phyloP scores from a whole-genome alignment of 2,797 vertebrate species.

The Coranthus polyacanthus region DNA sequence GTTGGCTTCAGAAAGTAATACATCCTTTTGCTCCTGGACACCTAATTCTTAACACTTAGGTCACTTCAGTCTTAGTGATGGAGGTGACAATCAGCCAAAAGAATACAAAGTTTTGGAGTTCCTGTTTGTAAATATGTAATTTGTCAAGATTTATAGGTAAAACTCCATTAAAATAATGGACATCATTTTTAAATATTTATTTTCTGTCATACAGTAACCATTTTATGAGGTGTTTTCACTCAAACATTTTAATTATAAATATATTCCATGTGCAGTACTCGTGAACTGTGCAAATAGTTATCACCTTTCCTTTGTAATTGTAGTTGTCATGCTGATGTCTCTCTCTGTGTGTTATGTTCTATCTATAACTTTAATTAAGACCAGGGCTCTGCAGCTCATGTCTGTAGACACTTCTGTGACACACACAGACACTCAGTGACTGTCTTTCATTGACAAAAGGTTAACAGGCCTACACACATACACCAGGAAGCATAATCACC shows the following conservation, averaged over 20 bases:
- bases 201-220: too few species aligned
- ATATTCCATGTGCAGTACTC: not conserved
- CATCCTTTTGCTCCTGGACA: not conserved
- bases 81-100: too few species aligned
- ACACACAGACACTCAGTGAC: conserved; percentile 18
- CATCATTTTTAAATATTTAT: too few species aligned
- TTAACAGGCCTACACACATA: conserved; percentile 52
- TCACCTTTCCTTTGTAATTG: conserved; percentile 37
- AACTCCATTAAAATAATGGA: too few species aligned
- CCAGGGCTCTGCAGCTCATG: conserved; percentile 44
- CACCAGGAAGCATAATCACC: conserved; percentile 57
- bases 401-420: conserved; percentile 56
- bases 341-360: conserved; percentile 55
- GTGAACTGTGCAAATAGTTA: conserved; percentile 13
- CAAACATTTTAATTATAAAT: too few species aligned
- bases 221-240: too few species aligned
- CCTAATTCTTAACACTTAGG: too few species aligned
- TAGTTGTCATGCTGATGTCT: conserved; percentile 62
- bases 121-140: too few species aligned
- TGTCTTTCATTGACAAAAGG: conserved; percentile 52
- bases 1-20: not conserved
- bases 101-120: too few species aligned
- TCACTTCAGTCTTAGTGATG: too few species aligned
- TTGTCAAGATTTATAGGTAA: too few species aligned
- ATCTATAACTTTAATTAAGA: conserved; percentile 72